Evolutionary conservation across 1,140 invertebrate species (phyloP), one percentile per base, ranked within the genome.

Genomic region (Drosophila pseudoobscura): DNA sequence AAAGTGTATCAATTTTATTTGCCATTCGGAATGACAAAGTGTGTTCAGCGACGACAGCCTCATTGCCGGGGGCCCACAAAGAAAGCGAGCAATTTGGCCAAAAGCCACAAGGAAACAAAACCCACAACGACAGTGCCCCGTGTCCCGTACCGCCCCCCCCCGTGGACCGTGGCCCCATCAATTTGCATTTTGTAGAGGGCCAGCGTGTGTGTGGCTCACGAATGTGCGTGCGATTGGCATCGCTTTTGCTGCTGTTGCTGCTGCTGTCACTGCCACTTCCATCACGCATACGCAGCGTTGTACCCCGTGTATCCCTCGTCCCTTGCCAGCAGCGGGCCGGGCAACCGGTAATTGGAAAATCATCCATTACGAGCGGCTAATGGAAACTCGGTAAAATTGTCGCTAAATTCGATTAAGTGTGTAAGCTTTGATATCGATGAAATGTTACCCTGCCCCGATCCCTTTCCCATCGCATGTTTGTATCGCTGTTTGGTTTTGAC

Each of bases 341-440:
- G 71, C 68, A 62, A 80, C 80, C 80, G 80, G 80, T 85, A 85
- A 85, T 85, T 85, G 80, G 82, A 87, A 85, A 85, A 85, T 87
- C 80, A 87, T 78, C 82, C 83, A 87, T 85, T 85, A 85, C 82
- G 59, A 85, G 57, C 74, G 64, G 55, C 82, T 87, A 87, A 85
- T 85, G 80, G 80, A 85, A 82, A 87, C 53, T 61, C 64, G 72
- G 78, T 84, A 50, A 82, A 87, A 85, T 80, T 87, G 68, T 85
- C 75, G 78, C 80, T 74, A 78, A 85, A 85, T 85, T 85, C 82
- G 77, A 87, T 85, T 85, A 87, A 80, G 64, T 65, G 74, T 78
- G 80, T 78, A 87, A 85, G 82, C 65, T 68, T 72, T 75, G 79
- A 78, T 78, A 83, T 78, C 64, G 47, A 75, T 56, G 45, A 60